Percentiles rank a stretch among this genome's conserved stretches.
These are phyloP conservation scores for Zaprionus africanus DNA, from an alignment of 1,140 invertebrate species.

Conservation along the genomic window DNA sequence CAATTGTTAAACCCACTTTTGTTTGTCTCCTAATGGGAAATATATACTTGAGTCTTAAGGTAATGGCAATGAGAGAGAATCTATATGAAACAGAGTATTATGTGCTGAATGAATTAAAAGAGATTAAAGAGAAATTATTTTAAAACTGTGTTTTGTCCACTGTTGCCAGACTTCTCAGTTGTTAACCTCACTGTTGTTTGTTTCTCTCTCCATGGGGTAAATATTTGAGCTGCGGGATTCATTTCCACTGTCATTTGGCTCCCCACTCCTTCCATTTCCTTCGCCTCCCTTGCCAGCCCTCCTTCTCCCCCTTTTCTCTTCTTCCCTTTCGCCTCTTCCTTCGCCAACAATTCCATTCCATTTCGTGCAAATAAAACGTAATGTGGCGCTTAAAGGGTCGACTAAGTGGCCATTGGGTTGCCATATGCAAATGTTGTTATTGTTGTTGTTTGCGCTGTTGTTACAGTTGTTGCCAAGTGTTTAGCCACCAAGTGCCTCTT, in stretches of 20 bases:
- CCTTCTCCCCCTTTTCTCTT: neutral
- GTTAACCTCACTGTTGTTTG: neutral
- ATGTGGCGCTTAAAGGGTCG: slow-evolving; percentile 43
- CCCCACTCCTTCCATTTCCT: neutral
- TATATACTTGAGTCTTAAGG: no score
- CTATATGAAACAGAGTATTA: no score
- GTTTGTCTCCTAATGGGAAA: neutral
- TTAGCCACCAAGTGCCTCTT: slow-evolving; percentile 53
- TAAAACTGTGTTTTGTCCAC: no score
- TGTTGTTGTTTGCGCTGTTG: slow-evolving; percentile 19
- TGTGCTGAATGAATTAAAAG: no score
- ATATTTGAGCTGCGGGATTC: slow-evolving; percentile 16
- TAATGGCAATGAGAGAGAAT: no score
- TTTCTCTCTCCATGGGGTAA: neutral
- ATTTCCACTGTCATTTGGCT: neutral
- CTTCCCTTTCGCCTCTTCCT: neutral
- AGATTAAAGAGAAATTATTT: no score
- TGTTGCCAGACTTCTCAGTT: neutral
- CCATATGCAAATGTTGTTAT: slow-evolving; percentile 38
- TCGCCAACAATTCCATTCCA: neutral
- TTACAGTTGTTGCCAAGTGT: slow-evolving; percentile 42
- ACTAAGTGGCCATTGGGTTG: slow-evolving; percentile 47
- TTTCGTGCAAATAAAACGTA: slow-evolving; percentile 49
- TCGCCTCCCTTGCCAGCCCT: no score
- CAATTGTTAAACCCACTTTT: neutral